Base-by-base conservation (phyloP, 2,888 invertebrate genomes). In the Automeris io region DNA sequence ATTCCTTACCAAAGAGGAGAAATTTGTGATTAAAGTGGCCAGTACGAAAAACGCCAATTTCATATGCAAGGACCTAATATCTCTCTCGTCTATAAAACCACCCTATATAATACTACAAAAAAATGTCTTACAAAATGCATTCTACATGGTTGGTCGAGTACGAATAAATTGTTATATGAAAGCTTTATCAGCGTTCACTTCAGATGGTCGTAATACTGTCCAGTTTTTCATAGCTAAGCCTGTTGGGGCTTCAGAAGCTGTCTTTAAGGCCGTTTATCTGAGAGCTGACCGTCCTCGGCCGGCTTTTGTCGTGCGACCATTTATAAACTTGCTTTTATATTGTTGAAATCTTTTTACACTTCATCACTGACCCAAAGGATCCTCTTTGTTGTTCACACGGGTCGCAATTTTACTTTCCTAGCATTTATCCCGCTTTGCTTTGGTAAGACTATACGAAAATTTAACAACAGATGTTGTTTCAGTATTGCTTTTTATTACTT, bases 241-340 rank as follows among this genome's bases (percentile, higher is more conserved):
- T 33, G 39, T 42, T 41, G 37, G 22, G 24, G 37, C 37, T 19
- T 18, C 33, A 40, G 37, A 41, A 40, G 36, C 34, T 24, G 39
- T 22, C 40, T 18, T 33, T 24, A 11, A 13, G 40, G 31, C 25
- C 35, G 42, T 48, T 54, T 53, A 61, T 57, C 47, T 49, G 50
- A 46, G 47, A 51, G 41, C 46, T 55, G 59, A 50, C 54, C 55
- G 37, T 23, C 35, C 13, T 19, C 38, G 32, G 33, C 42, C 42
- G 40, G 37, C 42, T 37, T 45, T 59, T 61, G 54, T 54, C 37
- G 44, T 26, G 37, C 29, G 35, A 45, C 46, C 52, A 55, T 61
- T 57, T 57, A 55, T 60, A 51, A 55, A 45, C 41, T 46, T 43
- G 43, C 47, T 49, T 49, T 55, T 43, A 41, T 50, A 47, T 47